These are phyloP conservation scores for Sphyrna mokarran DNA, from an alignment of 2,113 vertebrate genomes.

Conservation along the genomic window DNA sequence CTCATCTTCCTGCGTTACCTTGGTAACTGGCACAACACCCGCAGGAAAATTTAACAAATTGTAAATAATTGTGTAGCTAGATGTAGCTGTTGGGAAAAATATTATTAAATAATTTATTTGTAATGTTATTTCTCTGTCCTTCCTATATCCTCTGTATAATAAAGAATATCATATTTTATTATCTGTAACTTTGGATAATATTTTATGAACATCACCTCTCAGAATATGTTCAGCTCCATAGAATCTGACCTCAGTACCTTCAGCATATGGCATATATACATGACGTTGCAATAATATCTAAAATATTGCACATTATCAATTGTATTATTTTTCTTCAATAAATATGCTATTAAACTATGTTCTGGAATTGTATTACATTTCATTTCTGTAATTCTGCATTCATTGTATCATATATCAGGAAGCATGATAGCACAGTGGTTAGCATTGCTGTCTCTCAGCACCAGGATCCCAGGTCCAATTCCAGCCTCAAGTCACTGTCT, in stretches of 20 bases:
- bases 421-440: too few species aligned
- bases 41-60: constrained; percentile 77
- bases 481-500: too few species aligned
- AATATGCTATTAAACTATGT: background rate
- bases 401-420: background rate
- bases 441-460: too few species aligned
- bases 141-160: background rate
- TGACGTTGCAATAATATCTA: background rate
- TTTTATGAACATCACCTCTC: background rate
- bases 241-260: background rate
- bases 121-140: background rate
- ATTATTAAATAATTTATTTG: background rate
- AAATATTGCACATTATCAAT: background rate
- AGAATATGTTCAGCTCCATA: background rate
- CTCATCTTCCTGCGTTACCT: constrained; percentile 69
- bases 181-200: background rate
- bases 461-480: too few species aligned
- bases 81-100: constrained; percentile 50
- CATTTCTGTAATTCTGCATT: background rate
- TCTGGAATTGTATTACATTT: background rate
- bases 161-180: background rate
- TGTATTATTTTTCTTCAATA: background rate
- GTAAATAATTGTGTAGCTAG: constrained; percentile 61
- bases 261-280: background rate
- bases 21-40: constrained; percentile 72